Conservation (phyloP, 1,140 invertebrate species). For the Aphidius gifuensis region DNA sequence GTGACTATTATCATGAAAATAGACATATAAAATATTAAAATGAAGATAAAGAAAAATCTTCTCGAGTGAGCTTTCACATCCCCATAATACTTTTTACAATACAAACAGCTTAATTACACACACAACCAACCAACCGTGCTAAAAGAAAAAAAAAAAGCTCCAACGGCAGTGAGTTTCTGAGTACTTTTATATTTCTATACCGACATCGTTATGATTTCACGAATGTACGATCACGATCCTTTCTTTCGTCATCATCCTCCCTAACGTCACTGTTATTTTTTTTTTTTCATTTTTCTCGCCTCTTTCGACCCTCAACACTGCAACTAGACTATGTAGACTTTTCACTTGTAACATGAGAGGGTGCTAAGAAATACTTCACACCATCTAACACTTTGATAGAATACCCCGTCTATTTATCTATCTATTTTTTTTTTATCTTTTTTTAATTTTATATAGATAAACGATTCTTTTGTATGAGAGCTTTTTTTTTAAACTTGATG, state of each 20-base stretch:
- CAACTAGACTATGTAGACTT: too few relatives aligned
- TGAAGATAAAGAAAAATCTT: too few relatives aligned
- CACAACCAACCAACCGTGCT: neutral
- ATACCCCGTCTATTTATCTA: too few relatives aligned
- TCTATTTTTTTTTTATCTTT: too few relatives aligned
- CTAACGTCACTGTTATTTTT: neutral
- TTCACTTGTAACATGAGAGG: too few relatives aligned
- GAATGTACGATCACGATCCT: conserved; percentile 23
- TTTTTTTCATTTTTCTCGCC: neutral
- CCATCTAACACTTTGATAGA: too few relatives aligned
- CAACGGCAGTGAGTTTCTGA: neutral
- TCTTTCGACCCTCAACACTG: neutral
- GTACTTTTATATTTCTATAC: neutral
- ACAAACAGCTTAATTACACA: conserved; percentile 50
- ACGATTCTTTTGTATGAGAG: too few relatives aligned
- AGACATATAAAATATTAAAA: too few relatives aligned
- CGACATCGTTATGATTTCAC: conserved; percentile 27
- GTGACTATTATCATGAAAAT: too few relatives aligned
- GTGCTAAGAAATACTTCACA: too few relatives aligned
- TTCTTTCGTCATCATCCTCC: neutral
- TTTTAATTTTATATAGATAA: too few relatives aligned
- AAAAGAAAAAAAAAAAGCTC: conserved; percentile 23
- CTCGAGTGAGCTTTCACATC: conserved; percentile 1
- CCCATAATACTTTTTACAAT: conserved; percentile 30
- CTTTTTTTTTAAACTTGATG: too few relatives aligned